These are phyloP conservation scores for Linnaemya tessellans DNA, from an alignment of 2,888 invertebrate species.

Conservation along the genomic window DNA sequence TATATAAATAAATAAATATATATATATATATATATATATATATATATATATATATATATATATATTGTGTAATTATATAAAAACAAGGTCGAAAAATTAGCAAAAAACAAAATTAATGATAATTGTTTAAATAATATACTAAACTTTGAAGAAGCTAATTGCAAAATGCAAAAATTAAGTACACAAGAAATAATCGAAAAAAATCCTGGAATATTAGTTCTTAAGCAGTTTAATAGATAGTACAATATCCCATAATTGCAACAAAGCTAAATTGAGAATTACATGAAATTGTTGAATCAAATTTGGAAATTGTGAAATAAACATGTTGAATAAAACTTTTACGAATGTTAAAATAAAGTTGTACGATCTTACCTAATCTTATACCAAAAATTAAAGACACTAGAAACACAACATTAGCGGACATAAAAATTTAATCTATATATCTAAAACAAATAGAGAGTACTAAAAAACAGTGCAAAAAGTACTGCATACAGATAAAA, in stretches of 20 bases:
- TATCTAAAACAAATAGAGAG: constrained; percentile 19
- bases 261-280: constrained; percentile 19
- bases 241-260: constrained; percentile 13
- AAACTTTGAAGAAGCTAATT: constrained; percentile 27
- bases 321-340: constrained; percentile 8
- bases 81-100: too few species aligned
- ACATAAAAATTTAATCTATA: constrained; percentile 23
- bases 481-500: constrained; percentile 3
- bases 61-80: too few species aligned
- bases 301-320: constrained; percentile 26
- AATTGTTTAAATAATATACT: constrained; percentile 31
- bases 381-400: constrained; percentile 12
- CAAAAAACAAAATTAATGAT: too few species aligned
- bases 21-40: too few species aligned
- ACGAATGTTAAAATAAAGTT: constrained; percentile 14
- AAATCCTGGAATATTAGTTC: constrained; percentile 3
- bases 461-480: constrained; percentile 2
- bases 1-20: too few species aligned
- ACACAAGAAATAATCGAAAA: constrained; percentile 10
- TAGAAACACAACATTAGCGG: constrained; percentile 9
- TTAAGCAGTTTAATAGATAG: constrained; percentile 1
- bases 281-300: constrained; percentile 4
- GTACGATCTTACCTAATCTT: constrained; percentile 18
- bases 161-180: constrained; percentile 7
- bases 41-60: too few species aligned